phyloP scores from a whole-genome alignment of 2,113 vertebrate species.

The Uria aalge region DNA sequence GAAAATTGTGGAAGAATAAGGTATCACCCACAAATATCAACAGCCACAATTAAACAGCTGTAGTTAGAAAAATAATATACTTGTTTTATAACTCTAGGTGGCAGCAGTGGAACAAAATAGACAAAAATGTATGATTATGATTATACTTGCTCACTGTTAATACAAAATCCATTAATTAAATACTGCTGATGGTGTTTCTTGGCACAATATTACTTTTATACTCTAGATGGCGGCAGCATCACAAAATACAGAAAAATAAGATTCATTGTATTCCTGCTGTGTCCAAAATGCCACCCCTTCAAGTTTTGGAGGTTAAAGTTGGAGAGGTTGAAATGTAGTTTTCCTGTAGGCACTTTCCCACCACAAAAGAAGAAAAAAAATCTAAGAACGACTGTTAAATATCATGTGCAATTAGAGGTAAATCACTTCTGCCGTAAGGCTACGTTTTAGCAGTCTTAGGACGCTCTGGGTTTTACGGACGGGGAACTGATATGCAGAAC shows the following conservation, averaged over 20 bases:
- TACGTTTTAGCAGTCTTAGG: background rate
- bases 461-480: background rate
- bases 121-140: background rate
- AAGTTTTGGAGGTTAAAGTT: background rate
- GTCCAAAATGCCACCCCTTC: background rate
- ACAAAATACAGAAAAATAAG: constrained; percentile 65
- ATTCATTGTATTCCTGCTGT: background rate
- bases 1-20: background rate
- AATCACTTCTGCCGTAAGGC: background rate
- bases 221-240: constrained; percentile 80
- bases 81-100: constrained; percentile 46
- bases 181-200: background rate
- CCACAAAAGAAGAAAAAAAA: background rate
- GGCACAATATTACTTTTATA: background rate
- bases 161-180: constrained; percentile 33
- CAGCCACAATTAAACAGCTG: background rate
- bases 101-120: constrained; percentile 50
- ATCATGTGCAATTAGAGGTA: background rate
- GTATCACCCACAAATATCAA: background rate
- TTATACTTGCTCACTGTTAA: background rate
- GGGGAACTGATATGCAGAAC: background rate
- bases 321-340: background rate
- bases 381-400: background rate
- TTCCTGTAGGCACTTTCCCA: background rate
- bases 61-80: background rate